phyloP scores from a whole-genome alignment of 2,797 vertebrate genomes.

The Cossypha dichroa region DNA sequence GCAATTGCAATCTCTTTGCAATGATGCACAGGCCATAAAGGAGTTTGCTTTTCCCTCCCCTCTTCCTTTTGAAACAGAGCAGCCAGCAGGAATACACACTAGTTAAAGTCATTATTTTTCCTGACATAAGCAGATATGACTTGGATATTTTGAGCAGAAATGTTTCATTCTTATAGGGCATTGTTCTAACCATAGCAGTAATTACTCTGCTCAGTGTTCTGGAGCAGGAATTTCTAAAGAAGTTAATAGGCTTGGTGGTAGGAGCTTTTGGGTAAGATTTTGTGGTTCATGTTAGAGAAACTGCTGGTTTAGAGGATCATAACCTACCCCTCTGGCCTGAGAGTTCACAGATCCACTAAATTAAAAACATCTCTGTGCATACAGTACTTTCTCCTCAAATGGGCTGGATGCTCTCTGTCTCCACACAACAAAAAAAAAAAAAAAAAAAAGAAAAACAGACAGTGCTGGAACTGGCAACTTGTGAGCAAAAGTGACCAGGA shows the following conservation, averaged over 20 bases:
- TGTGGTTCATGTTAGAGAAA: not conserved
- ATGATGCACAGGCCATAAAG: not conserved
- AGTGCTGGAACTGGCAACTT: not conserved
- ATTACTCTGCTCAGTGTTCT: constrained; percentile 9
- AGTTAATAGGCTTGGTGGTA: not conserved
- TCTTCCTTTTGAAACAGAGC: not conserved
- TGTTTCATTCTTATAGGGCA: constrained; percentile 6
- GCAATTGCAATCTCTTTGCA: not conserved
- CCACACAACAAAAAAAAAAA: not conserved
- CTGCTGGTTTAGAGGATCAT: constrained; percentile 1
- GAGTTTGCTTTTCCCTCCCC: not conserved
- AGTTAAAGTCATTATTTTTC: constrained; percentile 17
- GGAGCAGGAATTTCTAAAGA: constrained; percentile 36
- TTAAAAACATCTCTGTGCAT: not conserved
- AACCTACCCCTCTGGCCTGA: not conserved
- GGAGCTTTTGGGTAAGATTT: not conserved
- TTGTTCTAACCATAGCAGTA: constrained; percentile 22
- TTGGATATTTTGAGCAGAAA: constrained; percentile 23
- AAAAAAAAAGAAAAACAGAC: not conserved
- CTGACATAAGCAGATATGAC: constrained; percentile 29
- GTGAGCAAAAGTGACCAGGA: not conserved
- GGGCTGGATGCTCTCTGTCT: not conserved
- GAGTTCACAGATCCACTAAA: not conserved
- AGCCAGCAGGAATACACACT: not conserved
- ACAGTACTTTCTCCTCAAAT: not conserved